Evolutionary conservation across 1,140 invertebrate genomes (phyloP).

Genomic region (Sycobia sp.): DNA sequence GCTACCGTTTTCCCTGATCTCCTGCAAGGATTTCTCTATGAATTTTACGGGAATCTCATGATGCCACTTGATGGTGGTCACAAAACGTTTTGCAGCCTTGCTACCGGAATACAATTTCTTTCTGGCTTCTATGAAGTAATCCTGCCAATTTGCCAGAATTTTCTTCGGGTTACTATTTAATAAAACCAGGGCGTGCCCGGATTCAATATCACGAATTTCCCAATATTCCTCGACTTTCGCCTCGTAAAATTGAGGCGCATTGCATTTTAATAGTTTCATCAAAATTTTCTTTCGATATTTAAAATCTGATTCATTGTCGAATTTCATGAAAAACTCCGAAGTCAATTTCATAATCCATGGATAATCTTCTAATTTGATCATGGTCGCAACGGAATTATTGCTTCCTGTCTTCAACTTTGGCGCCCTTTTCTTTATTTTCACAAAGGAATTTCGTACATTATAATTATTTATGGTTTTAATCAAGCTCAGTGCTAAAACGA

Average conservation of each 20-base stretch:
- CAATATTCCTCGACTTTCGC: background rate
- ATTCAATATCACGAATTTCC: background rate
- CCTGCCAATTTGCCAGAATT: slow-evolving; percentile 14
- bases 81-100: slow-evolving; percentile 1
- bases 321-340: background rate
- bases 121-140: slow-evolving; percentile 1
- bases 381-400: background rate
- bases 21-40: background rate
- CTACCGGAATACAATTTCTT: background rate
- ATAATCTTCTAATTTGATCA: background rate
- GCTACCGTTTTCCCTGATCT: background rate
- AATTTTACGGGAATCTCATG: slow-evolving; percentile 20
- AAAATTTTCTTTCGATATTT: background rate
- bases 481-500: background rate
- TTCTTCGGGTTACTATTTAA: background rate
- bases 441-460: background rate
- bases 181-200: background rate
- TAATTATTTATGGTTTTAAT: background rate
- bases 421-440: too few relatives aligned
- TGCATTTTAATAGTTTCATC: background rate
- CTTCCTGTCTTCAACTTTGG: too few relatives aligned
- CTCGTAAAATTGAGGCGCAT: background rate
- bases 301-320: background rate
- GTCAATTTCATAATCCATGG: slow-evolving; percentile 2
- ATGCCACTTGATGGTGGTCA: slow-evolving; percentile 3